These are phyloP conservation scores for Ia io DNA, from an alignment of 2,113 vertebrate genomes.

Conservation along the genomic window DNA sequence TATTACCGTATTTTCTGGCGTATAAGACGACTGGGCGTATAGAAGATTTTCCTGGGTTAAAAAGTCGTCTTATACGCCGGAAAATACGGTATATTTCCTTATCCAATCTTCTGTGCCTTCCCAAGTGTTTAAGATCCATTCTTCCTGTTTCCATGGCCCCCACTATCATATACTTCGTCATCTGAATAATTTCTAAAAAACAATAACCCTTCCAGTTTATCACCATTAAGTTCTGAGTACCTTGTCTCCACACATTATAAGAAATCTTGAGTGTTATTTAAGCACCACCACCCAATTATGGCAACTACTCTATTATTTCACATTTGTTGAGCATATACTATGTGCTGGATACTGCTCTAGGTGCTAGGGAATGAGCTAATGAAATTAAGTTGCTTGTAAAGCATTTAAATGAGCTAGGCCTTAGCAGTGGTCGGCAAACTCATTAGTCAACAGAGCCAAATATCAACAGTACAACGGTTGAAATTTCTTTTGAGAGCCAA, in stretches of 20 bases:
- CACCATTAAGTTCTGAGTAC: background rate
- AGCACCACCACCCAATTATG: background rate
- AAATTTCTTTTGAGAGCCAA: too few species aligned
- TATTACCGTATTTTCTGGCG: background rate
- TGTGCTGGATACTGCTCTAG: background rate
- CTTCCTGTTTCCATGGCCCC: background rate
- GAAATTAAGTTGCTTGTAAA: background rate
- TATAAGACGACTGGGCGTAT: too few species aligned
- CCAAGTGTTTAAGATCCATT: background rate
- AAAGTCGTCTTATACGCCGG: too few species aligned
- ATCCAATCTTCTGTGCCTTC: background rate
- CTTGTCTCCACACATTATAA: background rate
- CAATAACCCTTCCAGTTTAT: background rate
- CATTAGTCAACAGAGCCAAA: too few species aligned
- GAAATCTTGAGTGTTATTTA: background rate
- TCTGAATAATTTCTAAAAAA: background rate
- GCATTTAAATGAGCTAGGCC: background rate
- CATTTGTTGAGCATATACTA: background rate
- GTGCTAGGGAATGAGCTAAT: background rate
- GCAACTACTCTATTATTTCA: background rate
- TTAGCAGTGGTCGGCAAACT: too few species aligned
- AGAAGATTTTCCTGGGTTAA: too few species aligned
- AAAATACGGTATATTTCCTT: background rate
- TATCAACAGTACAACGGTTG: too few species aligned
- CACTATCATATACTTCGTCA: background rate